Conservation (phyloP, 2,888 invertebrate species). For the Dryococelus australis region DNA sequence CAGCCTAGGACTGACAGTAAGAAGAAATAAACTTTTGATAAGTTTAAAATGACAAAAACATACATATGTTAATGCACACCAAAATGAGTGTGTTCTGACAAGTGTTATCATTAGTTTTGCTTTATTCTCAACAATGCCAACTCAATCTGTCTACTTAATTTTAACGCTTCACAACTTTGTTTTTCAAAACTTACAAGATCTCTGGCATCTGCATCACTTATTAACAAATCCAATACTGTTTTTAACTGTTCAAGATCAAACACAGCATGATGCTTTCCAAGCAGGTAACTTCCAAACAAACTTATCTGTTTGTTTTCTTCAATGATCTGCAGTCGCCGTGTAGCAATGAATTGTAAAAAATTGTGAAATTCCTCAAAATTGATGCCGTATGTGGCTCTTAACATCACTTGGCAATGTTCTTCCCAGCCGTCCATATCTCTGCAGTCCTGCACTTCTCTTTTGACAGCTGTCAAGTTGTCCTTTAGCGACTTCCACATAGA, state of each 20-base stretch:
- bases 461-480: slow-evolving; percentile 70
- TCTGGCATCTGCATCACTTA: slow-evolving; percentile 34
- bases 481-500: slow-evolving; percentile 75
- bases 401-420: slow-evolving; percentile 81
- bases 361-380: slow-evolving; percentile 73
- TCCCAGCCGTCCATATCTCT: slow-evolving; percentile 75
- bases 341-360: slow-evolving; percentile 70
- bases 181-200: slow-evolving; percentile 40
- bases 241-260: slow-evolving; percentile 61
- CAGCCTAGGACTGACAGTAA: no score
- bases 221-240: slow-evolving; percentile 54
- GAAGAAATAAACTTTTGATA: no score
- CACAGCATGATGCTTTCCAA: slow-evolving; percentile 60
- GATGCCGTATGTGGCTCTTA: slow-evolving; percentile 80
- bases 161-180: not conserved
- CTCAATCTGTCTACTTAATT: not conserved
- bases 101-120: not conserved
- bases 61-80: no score
- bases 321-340: slow-evolving; percentile 65
- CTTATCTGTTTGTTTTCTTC: slow-evolving; percentile 52
- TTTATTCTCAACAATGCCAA: not conserved
- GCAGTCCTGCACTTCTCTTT: slow-evolving; percentile 82
- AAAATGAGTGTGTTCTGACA: no score
- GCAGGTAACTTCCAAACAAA: slow-evolving; percentile 57
- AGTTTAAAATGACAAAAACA: no score